Conservation (phyloP, 2,888 invertebrate genomes). For the Oscheius onirici region DNA sequence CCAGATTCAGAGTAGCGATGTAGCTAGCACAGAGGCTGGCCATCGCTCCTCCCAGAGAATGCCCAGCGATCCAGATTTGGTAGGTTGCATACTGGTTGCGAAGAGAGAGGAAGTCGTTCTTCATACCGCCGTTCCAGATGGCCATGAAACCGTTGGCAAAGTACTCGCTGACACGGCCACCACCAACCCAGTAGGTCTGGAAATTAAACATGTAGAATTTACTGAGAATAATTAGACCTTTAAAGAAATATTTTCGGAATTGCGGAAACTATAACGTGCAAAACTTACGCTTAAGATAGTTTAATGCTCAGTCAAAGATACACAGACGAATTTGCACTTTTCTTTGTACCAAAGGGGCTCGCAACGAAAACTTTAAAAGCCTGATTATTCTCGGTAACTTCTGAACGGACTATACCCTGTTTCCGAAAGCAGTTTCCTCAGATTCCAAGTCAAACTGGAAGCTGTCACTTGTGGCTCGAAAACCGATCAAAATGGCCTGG, state of each 20-base stretch:
- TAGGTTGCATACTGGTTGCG: constrained; percentile 44
- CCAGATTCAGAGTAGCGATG: constrained; percentile 39
- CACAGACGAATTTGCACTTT: too few species aligned
- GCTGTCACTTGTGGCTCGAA: constrained; percentile 44
- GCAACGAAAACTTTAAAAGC: neutral
- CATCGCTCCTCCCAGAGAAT: constrained; percentile 60
- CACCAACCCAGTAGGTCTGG: constrained; percentile 42
- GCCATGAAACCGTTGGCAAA: constrained; percentile 47
- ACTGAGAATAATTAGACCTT: too few species aligned
- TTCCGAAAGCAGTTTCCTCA: constrained; percentile 38
- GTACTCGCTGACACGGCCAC: constrained; percentile 51
- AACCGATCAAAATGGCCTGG: constrained; percentile 43
- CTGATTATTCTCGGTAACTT: neutral
- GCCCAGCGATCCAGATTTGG: constrained; percentile 49
- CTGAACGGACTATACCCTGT: constrained; percentile 35
- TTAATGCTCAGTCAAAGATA: too few species aligned
- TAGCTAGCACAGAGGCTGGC: constrained; percentile 53
- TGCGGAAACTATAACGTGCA: too few species aligned
- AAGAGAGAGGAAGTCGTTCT: constrained; percentile 39
- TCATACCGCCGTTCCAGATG: constrained; percentile 51
- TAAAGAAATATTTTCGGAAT: too few species aligned
- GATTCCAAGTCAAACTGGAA: constrained; percentile 41
- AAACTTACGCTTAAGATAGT: too few species aligned
- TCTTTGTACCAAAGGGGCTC: neutral
- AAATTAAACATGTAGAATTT: too few species aligned